phyloP scores from a whole-genome alignment of 2,113 vertebrate genomes.

The Aegotheles bennettii region DNA sequence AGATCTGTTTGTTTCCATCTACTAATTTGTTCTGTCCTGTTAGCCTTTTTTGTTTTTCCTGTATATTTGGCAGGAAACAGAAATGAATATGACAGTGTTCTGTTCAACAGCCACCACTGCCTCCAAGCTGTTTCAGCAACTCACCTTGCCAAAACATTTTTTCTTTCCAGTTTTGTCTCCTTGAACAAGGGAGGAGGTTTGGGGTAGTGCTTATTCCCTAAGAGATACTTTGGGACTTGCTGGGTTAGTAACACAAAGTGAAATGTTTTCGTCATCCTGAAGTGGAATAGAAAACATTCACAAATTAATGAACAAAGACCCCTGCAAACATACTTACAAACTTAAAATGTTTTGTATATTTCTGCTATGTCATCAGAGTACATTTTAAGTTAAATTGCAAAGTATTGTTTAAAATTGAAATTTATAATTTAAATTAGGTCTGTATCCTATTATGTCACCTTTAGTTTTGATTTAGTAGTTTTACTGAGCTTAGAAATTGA shows the following conservation, averaged over 20 bases:
- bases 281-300: neutral
- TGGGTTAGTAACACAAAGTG: neutral
- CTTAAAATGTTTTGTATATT: neutral
- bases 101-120: neutral
- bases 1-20: neutral
- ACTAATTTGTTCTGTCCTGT: neutral
- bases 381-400: neutral
- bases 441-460: neutral
- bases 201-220: neutral
- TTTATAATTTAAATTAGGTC: neutral
- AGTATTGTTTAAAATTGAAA: neutral
- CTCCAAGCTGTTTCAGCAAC: conserved; percentile 3
- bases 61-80: conserved; percentile 1
- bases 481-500: neutral
- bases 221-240: neutral
- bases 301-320: neutral
- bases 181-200: neutral
- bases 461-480: neutral
- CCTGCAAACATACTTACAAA: neutral
- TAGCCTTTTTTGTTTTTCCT: neutral
- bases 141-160: conserved; percentile 3
- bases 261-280: neutral
- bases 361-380: neutral
- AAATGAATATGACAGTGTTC: neutral
- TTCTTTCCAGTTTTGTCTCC: neutral